Conservation (phyloP, 2,888 invertebrate species). For the Leptinotarsa haldemani region DNA sequence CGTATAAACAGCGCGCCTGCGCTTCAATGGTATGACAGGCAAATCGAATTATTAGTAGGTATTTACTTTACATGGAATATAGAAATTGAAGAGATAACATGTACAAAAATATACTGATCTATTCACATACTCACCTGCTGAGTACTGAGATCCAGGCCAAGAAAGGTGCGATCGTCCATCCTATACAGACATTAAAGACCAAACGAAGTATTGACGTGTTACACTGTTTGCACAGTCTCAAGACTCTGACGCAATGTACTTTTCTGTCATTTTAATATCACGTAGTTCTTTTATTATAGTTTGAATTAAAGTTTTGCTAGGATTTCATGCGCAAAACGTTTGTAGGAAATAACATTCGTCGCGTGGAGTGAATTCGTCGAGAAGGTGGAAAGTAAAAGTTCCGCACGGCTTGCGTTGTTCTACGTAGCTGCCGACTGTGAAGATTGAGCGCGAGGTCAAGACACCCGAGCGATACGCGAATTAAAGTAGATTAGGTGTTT, state of each 20-base stretch:
- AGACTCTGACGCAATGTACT: neutral
- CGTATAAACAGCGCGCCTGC: neutral
- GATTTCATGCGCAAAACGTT: slow-evolving; percentile 7
- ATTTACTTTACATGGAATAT: neutral
- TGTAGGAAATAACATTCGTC: slow-evolving; percentile 1
- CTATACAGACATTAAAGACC: neutral
- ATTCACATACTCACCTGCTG: slow-evolving; percentile 75
- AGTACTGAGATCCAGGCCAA: slow-evolving; percentile 89
- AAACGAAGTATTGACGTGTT: neutral
- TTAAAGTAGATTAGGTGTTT: slow-evolving; percentile 12
- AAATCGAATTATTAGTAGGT: neutral
- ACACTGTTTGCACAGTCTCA: neutral
- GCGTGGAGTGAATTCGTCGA: neutral
- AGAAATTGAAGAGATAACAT: neutral
- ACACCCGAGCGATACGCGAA: slow-evolving; percentile 39
- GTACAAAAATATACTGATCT: neutral
- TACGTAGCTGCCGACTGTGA: slow-evolving; percentile 21
- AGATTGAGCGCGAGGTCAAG: slow-evolving; percentile 49
- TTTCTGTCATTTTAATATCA: neutral
- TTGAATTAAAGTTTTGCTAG: neutral
- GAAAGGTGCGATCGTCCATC: slow-evolving; percentile 69
- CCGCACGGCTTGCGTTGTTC: slow-evolving; percentile 11
- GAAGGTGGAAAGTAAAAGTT: slow-evolving; percentile 13
- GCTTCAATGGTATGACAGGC: neutral
- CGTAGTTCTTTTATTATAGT: neutral